Evolutionary conservation across 2,113 vertebrate genomes (phyloP), one percentile per base, ranked within the genome.

Genomic region (Vidua macroura): DNA sequence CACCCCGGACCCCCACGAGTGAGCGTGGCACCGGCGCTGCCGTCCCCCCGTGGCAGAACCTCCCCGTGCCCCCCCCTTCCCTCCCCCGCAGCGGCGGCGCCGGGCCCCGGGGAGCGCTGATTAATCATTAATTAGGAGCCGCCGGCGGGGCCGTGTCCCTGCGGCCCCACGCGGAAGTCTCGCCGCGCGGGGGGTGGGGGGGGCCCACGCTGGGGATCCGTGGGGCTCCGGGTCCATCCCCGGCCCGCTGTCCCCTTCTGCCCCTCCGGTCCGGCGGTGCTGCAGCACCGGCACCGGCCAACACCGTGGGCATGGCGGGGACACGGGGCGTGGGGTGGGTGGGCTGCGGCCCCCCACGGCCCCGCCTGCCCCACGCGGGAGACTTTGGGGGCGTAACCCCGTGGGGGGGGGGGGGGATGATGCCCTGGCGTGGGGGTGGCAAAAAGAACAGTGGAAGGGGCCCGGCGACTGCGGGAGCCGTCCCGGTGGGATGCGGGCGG

Each of bases 41-140:
- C 27, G 41, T 41, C 41, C 41, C 41, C 41, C 41, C 41, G 41
- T 41, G 41, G 41, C 41, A 41, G 41, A 41, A 41, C 41, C 41
- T 13, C 41, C 41, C 41, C 41, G 41, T 41, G 41, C 41, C 41
- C 41, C 35, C 41, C 41, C 41, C 41, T 41, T 41, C 41, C 41
- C 41, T 41, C 41, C 41, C 41, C 41, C 41, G 41, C 41, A 41
- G 41, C 41, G 41, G 41, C 41, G 41, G 12, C 48, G 48, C 59
- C 5, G 39, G 52, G 69, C 76, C 88, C 73, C 58, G 53, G 86
- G 86, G 93, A 87, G 59, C n/a, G 48, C 53, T n/a, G 85, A 75
- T 92, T 87, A 95, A 90, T 93, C 56, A 84, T 93, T 96, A 95
- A 95, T 93, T 95, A 90, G 56, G 49, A 74, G 52, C 67, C 18